Evolutionary conservation across 2,888 invertebrate species (phyloP).

Genomic region (Campaea margaritaria): DNA sequence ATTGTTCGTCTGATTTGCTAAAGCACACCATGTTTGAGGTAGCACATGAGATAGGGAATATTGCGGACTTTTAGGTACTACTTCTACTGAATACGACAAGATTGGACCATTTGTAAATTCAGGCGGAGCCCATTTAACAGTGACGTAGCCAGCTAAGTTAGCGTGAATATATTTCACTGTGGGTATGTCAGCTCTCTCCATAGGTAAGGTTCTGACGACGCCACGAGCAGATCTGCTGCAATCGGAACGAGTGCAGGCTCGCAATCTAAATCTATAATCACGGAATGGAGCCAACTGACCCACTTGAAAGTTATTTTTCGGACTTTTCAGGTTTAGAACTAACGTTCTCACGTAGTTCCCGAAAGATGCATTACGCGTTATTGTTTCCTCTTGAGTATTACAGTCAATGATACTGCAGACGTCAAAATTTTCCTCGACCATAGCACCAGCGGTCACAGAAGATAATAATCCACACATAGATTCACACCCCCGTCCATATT

Average conservation of each 20-base stretch:
- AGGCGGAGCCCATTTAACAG: constrained; percentile 69
- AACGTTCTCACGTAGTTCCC: constrained; percentile 60
- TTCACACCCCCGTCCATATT: constrained; percentile 69
- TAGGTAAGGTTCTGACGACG: constrained; percentile 64
- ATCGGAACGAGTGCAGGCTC: constrained; percentile 60
- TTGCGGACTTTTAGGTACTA: constrained; percentile 56
- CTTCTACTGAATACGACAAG: constrained; percentile 68
- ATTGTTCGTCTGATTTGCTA: constrained; percentile 48
- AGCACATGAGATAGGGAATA: constrained; percentile 49
- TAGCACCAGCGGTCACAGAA: constrained; percentile 59
- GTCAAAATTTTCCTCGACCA: constrained; percentile 71
- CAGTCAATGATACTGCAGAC: constrained; percentile 63
- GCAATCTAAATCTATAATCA: constrained; percentile 71
- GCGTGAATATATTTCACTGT: constrained; percentile 47
- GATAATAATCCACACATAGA: constrained; percentile 70
- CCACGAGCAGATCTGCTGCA: constrained; percentile 70
- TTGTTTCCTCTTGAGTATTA: constrained; percentile 51
- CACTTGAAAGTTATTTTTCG: constrained; percentile 58
- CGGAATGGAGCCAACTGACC: constrained; percentile 69
- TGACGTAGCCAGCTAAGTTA: constrained; percentile 53
- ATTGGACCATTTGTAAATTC: constrained; percentile 69
- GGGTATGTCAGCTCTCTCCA: constrained; percentile 62
- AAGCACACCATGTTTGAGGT: constrained; percentile 65
- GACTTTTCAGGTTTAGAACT: constrained; percentile 56
- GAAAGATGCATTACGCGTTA: constrained; percentile 56